phyloP scores from a whole-genome alignment of 2,797 vertebrate species.

The Typhlichthys eigenmanni region DNA sequence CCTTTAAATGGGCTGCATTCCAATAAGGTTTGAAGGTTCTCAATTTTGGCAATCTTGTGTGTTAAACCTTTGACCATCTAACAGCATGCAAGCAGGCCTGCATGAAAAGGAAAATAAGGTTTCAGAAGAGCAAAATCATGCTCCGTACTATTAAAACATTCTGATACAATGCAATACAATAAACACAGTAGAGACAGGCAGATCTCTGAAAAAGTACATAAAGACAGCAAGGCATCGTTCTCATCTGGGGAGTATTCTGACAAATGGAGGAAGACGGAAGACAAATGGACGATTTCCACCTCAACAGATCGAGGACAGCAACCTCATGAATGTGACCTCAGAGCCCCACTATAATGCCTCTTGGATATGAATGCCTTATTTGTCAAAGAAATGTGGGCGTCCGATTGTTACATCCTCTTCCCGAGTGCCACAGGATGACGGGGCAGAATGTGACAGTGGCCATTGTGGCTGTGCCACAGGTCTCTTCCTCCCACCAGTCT shows the following conservation, averaged over 20 bases:
- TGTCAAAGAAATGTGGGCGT: constrained; percentile 65
- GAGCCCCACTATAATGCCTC: constrained; percentile 30
- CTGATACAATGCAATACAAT: background rate
- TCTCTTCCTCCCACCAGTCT: constrained; percentile 65
- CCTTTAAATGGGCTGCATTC: background rate
- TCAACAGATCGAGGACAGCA: constrained; percentile 53
- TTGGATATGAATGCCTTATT: constrained; percentile 62
- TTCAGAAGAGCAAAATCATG: too few relatives aligned
- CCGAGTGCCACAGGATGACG: constrained; percentile 61
- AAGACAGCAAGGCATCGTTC: background rate
- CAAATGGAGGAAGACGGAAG: constrained; percentile 6
- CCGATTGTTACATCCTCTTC: constrained; percentile 69
- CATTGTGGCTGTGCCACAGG: constrained; percentile 69
- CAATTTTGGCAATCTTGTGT: background rate
- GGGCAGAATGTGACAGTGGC: constrained; percentile 70
- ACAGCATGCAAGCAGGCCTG: too few relatives aligned
- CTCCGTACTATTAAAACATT: too few relatives aligned
- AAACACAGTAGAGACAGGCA: constrained; percentile 4
- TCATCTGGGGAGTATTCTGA: constrained; percentile 56
- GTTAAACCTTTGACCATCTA: constrained; percentile 9
- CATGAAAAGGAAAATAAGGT: too few relatives aligned
- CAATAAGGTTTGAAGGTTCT: constrained; percentile 4
- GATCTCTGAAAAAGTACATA: constrained; percentile 5
- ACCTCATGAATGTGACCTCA: constrained; percentile 51
- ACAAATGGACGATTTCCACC: constrained; percentile 48